Conservation (phyloP, 2,113 vertebrate genomes). For the Oreotrochilus melanogaster region DNA sequence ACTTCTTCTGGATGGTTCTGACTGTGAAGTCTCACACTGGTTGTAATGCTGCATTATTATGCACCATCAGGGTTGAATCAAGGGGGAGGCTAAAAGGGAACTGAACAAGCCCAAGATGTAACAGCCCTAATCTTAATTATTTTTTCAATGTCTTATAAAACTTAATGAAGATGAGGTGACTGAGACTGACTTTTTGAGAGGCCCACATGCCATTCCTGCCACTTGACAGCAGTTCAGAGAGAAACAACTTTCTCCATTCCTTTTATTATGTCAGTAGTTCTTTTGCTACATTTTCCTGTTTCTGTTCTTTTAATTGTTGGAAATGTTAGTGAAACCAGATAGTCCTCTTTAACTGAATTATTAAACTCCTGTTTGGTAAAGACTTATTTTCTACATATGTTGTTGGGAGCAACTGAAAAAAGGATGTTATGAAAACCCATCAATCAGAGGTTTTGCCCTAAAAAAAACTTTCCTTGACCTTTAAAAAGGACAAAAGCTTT, state of each 20-base stretch:
- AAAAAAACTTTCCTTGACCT: neutral
- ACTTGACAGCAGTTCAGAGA: neutral
- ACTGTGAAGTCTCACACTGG: neutral
- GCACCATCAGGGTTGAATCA: neutral
- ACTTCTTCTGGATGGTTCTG: neutral
- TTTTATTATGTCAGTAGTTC: neutral
- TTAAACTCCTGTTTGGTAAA: neutral
- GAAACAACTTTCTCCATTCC: neutral
- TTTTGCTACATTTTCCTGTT: neutral
- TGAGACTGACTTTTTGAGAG: neutral
- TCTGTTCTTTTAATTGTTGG: neutral
- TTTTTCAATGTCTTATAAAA: neutral
- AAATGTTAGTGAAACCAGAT: neutral
- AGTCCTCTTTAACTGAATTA: neutral
- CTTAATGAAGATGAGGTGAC: neutral
- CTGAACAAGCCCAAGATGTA: neutral
- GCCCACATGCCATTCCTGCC: neutral
- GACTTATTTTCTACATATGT: neutral
- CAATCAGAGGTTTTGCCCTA: accelerated
- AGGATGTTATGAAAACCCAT: neutral
- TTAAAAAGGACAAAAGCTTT: neutral
- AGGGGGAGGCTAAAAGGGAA: neutral
- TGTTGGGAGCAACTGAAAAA: neutral
- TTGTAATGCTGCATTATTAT: neutral
- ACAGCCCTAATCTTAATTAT: neutral